These are phyloP conservation scores for Corythucha ciliata DNA, from an alignment of 2,888 invertebrate genomes.

Conservation along the genomic window DNA sequence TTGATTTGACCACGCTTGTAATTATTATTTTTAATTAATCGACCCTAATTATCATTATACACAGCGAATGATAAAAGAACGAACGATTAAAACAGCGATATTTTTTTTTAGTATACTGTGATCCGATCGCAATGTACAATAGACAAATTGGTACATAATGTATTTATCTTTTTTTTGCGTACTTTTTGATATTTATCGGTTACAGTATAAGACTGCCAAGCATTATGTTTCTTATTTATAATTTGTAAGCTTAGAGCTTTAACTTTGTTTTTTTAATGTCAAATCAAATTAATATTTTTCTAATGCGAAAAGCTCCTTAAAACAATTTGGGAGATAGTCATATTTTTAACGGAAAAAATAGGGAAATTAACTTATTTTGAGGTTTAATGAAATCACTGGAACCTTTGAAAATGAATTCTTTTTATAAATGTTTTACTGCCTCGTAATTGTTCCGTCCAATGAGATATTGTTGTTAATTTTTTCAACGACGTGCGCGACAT, in stretches of 20 bases:
- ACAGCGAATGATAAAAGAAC: too few relatives aligned
- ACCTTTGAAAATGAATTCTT: background rate
- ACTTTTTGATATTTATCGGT: conserved; percentile 27
- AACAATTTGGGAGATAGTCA: conserved; percentile 13
- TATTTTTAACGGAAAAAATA: background rate
- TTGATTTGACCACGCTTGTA: conserved; percentile 29
- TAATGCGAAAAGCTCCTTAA: conserved; percentile 14
- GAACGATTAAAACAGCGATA: conserved; percentile 26
- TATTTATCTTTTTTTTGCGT: conserved; percentile 22
- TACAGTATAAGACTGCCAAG: conserved; percentile 35
- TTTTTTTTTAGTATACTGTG: conserved; percentile 29
- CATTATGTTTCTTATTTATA: conserved; percentile 31
- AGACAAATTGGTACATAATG: conserved; percentile 26
- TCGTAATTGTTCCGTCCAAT: too few relatives aligned
- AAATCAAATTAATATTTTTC: conserved; percentile 26
- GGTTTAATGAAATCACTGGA: background rate
- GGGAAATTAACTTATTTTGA: background rate
- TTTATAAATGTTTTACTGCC: too few relatives aligned
- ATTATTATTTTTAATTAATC: conserved; percentile 29
- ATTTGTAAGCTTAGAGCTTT: conserved; percentile 33
- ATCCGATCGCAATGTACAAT: conserved; percentile 31
- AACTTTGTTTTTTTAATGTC: conserved; percentile 25
- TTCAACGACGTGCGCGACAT: too few relatives aligned
- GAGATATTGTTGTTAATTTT: too few relatives aligned
- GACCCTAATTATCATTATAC: conserved; percentile 34